Base-by-base conservation (phyloP, 2,797 vertebrate genomes). In the Luscinia megarhynchos region DNA sequence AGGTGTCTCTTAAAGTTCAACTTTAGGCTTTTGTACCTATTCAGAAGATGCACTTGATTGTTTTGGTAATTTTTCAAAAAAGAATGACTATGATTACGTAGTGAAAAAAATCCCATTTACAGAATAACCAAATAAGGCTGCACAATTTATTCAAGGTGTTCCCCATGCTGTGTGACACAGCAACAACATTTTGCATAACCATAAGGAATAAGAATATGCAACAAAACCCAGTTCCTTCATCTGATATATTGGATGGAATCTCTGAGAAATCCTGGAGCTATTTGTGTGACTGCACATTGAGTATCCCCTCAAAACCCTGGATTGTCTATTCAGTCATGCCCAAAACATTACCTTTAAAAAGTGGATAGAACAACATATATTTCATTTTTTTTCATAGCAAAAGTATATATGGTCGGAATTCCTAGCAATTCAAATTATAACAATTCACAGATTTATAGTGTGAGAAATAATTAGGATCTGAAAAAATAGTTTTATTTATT, bases 381-480 rank as follows among this genome's bases (percentile, higher is more conserved):
- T 95, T 90, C 77, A 74, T 73, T 87, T 74, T 66, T 66, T 86
- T 89, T 95, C 70, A 63, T 36, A 93, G 36, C 13, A 78, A 9
- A 82, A 79, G 27, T 68, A 40, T 53, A 43, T 61, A 67, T 62
- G 34, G 30, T 59, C 74, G 89, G 62, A 94, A 38, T 79, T 89
- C 48, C 80, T 81, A 84, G 45, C 81, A 86, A 93, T 68, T 90
- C 6, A 93, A 82, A 78, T 84, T 34, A 45, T 67, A 95, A 88
- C 94, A 93, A 69, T 22, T 63, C 23, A 84, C 81, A 86, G 30
- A 93, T 93, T 96, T 78, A 63, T 87, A 38, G 18, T 85, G 34
- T 70, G 34, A 90, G 81, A 73, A 76, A 79, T 92, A 86, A 86
- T 76, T 89, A 93, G 63, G 88, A 96, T 86, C 22, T 63, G 34